Evolutionary conservation across 2,797 vertebrate genomes (phyloP).

Genomic region (Lophotriccus pileatus): DNA sequence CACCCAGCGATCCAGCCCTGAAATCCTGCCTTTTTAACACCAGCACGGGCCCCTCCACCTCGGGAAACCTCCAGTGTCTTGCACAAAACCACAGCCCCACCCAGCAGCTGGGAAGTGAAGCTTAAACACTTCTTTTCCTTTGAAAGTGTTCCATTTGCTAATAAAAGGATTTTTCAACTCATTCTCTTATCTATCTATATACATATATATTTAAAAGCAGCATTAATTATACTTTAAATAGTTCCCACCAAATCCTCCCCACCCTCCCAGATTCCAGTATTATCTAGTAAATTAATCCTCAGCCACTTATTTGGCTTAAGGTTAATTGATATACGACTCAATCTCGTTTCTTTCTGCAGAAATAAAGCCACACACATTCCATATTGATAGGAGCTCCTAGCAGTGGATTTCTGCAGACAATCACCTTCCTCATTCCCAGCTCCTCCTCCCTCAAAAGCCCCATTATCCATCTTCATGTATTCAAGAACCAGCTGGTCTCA

Average conservation of each 20-base stretch:
- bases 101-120: neutral
- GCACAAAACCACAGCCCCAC: neutral
- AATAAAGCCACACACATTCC: neutral
- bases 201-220: neutral
- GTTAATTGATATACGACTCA: conserved; percentile 37
- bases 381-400: neutral
- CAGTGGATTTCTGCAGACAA: neutral
- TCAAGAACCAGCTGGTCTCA: neutral
- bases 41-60: neutral
- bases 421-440: neutral
- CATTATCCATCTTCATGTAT: neutral
- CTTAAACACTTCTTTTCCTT: neutral
- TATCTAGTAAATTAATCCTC: conserved; percentile 45
- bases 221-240: conserved; percentile 25
- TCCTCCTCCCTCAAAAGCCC: neutral
- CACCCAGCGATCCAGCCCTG: neutral
- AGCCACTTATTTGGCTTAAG: conserved; percentile 10
- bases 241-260: conserved; percentile 7
- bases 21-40: neutral
- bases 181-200: neutral
- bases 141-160: neutral
- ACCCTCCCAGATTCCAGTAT: neutral
- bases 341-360: neutral
- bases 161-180: neutral
- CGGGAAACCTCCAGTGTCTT: neutral